Evolutionary conservation across 2,113 vertebrate genomes (phyloP).

Genomic region (Carassius auratus): DNA sequence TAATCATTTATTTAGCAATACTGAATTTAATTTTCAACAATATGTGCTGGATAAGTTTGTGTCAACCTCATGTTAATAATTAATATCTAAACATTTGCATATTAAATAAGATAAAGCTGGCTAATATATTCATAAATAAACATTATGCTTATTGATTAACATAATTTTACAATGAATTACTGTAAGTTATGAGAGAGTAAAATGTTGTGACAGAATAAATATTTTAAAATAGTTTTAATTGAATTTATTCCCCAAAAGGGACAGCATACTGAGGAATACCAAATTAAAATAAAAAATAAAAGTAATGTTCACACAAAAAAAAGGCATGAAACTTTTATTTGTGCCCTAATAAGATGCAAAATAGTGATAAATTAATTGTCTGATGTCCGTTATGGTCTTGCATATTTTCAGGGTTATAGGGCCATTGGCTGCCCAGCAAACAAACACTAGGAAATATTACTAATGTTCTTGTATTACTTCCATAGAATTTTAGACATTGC

Average conservation of each 20-base stretch:
- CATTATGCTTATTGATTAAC: neutral
- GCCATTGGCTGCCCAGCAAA: neutral
- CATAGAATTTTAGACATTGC: neutral
- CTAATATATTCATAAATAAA: neutral
- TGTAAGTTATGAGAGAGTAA: neutral
- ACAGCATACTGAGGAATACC: neutral
- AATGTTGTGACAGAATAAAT: too few species aligned
- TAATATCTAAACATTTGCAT: neutral
- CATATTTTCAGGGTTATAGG: neutral
- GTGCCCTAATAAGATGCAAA: neutral
- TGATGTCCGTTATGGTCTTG: too few species aligned
- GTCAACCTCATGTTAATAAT: neutral
- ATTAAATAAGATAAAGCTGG: neutral
- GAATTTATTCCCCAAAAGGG: neutral
- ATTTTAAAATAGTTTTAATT: neutral
- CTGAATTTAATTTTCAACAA: neutral
- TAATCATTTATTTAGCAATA: neutral
- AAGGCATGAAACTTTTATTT: neutral
- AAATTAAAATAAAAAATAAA: neutral
- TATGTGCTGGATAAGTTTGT: too few species aligned
- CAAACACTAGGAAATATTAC: neutral
- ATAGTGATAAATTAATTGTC: too few species aligned
- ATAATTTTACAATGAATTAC: neutral
- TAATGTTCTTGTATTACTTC: neutral
- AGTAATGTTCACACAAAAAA: neutral